Percentiles rank a stretch among this genome's conserved stretches.
Evolutionary conservation across 2,888 invertebrate genomes (phyloP).

Genomic region (Elmis aenea): DNA sequence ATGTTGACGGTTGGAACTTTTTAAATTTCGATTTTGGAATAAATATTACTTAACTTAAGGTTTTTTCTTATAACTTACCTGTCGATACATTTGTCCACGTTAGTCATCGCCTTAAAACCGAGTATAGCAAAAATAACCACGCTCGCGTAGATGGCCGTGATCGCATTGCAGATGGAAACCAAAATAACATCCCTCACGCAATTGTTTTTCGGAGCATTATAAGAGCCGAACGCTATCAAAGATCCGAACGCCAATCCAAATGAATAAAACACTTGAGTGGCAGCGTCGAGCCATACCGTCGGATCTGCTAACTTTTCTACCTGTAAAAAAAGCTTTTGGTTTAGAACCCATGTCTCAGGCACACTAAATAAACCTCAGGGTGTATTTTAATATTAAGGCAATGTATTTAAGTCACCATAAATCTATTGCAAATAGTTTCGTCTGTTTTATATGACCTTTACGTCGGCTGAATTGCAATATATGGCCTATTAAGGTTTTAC

Average conservation of each 20-base stretch:
- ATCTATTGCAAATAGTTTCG: too few species aligned
- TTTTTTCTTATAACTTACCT: slow-evolving; percentile 58
- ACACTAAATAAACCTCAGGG: too few species aligned
- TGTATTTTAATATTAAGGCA: too few species aligned
- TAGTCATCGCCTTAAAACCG: slow-evolving; percentile 91
- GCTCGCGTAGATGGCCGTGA: slow-evolving; percentile 92
- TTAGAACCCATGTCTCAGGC: too few species aligned
- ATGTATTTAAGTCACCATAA: too few species aligned
- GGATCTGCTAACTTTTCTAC: slow-evolving; percentile 80
- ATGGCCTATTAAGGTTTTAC: too few species aligned
- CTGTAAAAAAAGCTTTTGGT: slow-evolving; percentile 54
- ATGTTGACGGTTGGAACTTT: too few species aligned
- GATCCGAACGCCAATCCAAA: slow-evolving; percentile 94
- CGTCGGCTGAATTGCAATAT: too few species aligned
- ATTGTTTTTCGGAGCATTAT: slow-evolving; percentile 92
- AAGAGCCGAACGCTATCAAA: slow-evolving; percentile 91
- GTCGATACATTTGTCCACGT: slow-evolving; percentile 77
- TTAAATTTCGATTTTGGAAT: too few species aligned
- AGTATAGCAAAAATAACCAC: slow-evolving; percentile 93
- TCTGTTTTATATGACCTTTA: too few species aligned
- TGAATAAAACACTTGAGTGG: slow-evolving; percentile 95
- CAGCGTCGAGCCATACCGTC: slow-evolving; percentile 92
- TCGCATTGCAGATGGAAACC: slow-evolving; percentile 87
- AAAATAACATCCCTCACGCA: slow-evolving; percentile 87
- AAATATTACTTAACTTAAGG: too few species aligned